A percentile compares a stretch with the other conserved stretches of the same genome.
These are phyloP conservation scores for Abrostola triplasia DNA, from an alignment of 2,888 invertebrate species.

Conservation along the genomic window DNA sequence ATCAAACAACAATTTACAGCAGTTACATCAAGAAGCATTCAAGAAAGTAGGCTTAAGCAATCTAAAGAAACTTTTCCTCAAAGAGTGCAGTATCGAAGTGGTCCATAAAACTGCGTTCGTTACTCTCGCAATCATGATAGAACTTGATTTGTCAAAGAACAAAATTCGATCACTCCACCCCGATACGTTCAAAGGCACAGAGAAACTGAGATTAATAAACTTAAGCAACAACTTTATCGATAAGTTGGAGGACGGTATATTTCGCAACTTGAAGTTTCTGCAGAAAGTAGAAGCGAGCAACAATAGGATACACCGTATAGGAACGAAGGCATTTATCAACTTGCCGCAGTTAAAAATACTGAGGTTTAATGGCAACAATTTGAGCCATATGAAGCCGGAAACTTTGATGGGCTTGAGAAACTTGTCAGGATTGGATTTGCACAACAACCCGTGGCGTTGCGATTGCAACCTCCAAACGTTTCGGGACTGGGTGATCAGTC, in stretches of 20 bases:
- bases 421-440: constrained; percentile 92
- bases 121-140: constrained; percentile 93
- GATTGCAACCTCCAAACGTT: constrained; percentile 95
- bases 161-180: constrained; percentile 90
- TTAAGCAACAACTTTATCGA: constrained; percentile 93
- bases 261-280: constrained; percentile 92
- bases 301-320: constrained; percentile 92
- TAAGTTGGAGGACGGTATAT: constrained; percentile 92
- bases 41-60: constrained; percentile 91
- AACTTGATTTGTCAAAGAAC: constrained; percentile 94
- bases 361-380: constrained; percentile 92
- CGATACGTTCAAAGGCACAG: constrained; percentile 92
- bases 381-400: constrained; percentile 91
- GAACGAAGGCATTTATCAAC: constrained; percentile 91
- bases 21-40: constrained; percentile 91
- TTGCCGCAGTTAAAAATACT: constrained; percentile 91
- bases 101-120: constrained; percentile 93
- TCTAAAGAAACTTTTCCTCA: constrained; percentile 93
- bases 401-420: constrained; percentile 91
- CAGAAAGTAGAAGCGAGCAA: constrained; percentile 93
- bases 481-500: constrained; percentile 92
- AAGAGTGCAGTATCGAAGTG: constrained; percentile 91
- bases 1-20: constrained; percentile 91
- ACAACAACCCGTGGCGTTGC: constrained; percentile 96
- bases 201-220: constrained; percentile 91